Evolutionary conservation across 1,140 invertebrate genomes (phyloP), one percentile per base, ranked within the genome.

Genomic region (Drosophila jambulina): DNA sequence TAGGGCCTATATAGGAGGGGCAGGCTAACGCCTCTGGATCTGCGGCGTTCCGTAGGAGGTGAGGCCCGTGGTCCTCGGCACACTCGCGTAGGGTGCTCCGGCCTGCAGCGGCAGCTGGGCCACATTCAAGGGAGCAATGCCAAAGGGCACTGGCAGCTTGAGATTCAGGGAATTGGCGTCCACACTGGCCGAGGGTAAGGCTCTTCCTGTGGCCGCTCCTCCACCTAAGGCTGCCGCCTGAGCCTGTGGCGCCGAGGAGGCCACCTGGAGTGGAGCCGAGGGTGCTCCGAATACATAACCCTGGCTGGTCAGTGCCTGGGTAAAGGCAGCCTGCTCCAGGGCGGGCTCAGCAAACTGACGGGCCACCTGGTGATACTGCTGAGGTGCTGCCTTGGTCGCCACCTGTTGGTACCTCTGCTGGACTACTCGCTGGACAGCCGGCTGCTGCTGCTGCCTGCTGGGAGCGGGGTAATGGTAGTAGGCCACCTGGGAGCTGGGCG

Each of bases 31-130:
- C 23, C 91, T 75, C 45, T 92, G 91, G 34, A 91, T 75, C 69
- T 91, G 80, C 32, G 79, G 67, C 15, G 91, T 92, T 4, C 91
- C 91, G 8, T 92, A 92, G 15, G 91, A 92, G 21, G 91, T 92
- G 10, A 92, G 79, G 5, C 82, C 91, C 10, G 84, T 87, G 40
- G 84, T 88, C 43, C 62, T 67, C 1, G 86, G 84, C 56, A 92
- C 63, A 23, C 78, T 69, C 56, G 83, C 77, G 34, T 91, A 92
- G 7, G 91, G 82, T 2, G 91, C 82, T 15, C 91, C 91, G 8
- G 91, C 91, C 25, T 92, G 91, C 27, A 92, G 69, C 7, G 91
- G 91, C 53, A 92, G 45, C 29, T 91, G 78, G 8, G 84, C 83
- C 40, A 92, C 77, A 57, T 92, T 92, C 45, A 92, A 29, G 4